Percentiles rank a stretch among this genome's conserved stretches.
phyloP scores from a whole-genome alignment of 2,888 invertebrate species.

The Isotomurus palustris region DNA sequence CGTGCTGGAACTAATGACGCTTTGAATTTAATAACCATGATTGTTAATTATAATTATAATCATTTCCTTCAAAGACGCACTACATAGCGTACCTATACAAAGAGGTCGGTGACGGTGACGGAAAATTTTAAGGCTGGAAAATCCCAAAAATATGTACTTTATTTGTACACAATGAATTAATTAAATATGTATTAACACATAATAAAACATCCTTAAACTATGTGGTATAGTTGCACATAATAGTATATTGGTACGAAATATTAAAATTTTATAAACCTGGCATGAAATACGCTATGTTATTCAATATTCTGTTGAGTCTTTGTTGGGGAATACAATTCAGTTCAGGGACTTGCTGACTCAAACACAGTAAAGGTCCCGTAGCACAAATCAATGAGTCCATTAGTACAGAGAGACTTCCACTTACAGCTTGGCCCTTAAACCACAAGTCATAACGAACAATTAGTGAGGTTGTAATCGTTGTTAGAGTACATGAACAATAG shows the following conservation, averaged over 20 bases:
- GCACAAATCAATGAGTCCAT: constrained; percentile 89
- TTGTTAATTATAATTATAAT: no score
- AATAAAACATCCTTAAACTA: no score
- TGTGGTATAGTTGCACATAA: no score
- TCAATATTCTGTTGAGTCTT: constrained; percentile 64
- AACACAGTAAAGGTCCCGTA: constrained; percentile 78
- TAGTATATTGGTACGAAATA: background rate
- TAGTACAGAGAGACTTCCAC: constrained; percentile 86
- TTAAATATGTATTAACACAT: no score
- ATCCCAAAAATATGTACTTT: no score
- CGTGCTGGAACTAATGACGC: no score
- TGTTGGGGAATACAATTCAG: constrained; percentile 61
- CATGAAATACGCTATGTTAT: constrained; percentile 95
- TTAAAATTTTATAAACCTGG: constrained; percentile 60
- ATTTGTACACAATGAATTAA: no score
- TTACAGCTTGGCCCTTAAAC: constrained; percentile 82
- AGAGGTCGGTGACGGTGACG: no score
- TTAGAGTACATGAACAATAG: constrained; percentile 3
- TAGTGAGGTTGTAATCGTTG: background rate
- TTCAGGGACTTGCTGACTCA: constrained; percentile 77
- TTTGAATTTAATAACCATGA: no score
- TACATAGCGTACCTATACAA: no score
- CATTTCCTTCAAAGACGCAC: no score
- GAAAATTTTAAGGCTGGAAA: no score
- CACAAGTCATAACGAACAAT: constrained; percentile 18